Evolutionary conservation across 2,113 vertebrate genomes (phyloP).

Genomic region (Hyperopisus bebe): DNA sequence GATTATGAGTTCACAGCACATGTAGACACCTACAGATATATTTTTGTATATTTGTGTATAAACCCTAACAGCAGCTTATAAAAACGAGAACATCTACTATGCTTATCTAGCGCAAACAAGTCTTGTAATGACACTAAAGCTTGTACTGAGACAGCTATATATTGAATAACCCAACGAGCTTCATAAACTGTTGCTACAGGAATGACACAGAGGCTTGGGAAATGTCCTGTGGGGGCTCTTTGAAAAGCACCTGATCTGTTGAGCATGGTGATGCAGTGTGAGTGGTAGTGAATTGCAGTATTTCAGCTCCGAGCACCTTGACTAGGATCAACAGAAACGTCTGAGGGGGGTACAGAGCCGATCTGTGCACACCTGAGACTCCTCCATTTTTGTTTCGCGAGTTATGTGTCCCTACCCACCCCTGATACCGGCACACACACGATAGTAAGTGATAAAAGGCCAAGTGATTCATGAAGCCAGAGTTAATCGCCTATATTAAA

Average conservation of each 20-base stretch:
- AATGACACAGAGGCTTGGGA: not conserved
- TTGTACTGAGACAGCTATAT: not conserved
- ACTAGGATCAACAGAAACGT: not conserved
- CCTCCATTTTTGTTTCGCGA: not conserved
- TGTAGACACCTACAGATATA: not conserved
- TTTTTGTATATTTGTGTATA: constrained; percentile 21
- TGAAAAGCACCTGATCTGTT: not conserved
- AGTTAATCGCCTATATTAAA: not conserved
- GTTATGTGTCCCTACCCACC: not conserved
- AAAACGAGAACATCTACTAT: not conserved
- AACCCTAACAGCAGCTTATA: not conserved
- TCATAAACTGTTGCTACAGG: not conserved
- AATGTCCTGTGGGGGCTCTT: not conserved
- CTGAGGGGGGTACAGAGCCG: not conserved
- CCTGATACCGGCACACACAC: not conserved
- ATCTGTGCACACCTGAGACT: not conserved
- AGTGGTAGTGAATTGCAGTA: not conserved
- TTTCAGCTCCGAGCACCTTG: not conserved
- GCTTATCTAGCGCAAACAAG: not conserved
- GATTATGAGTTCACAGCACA: constrained; percentile 34
- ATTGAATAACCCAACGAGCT: not conserved
- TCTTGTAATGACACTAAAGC: not conserved
- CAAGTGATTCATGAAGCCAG: not conserved
- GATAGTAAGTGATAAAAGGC: not conserved
- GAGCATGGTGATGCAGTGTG: not conserved